Conservation (phyloP, 1,140 invertebrate genomes). For the Parasteatoda tepidariorum region DNA sequence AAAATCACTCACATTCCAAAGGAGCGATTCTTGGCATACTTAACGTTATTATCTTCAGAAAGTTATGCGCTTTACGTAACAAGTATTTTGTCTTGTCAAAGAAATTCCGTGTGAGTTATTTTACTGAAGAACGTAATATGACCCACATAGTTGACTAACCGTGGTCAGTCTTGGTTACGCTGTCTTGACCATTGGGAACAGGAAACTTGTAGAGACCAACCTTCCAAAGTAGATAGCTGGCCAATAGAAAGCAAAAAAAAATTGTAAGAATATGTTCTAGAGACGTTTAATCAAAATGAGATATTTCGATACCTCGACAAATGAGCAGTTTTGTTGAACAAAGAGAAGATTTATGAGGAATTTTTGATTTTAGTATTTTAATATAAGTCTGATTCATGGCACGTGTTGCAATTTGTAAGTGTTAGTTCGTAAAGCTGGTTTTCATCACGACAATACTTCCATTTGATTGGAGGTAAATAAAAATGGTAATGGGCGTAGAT, state of each 20-base stretch:
- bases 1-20: background rate
- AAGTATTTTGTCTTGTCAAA: background rate
- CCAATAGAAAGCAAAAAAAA: conserved; percentile 29
- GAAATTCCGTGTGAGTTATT: conserved; percentile 12
- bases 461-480: no score
- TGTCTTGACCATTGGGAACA: conserved; percentile 37
- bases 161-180: conserved; percentile 30
- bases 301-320: conserved; percentile 4
- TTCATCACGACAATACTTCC: no score
- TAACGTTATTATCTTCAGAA: background rate
- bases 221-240: background rate
- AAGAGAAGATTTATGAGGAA: background rate
- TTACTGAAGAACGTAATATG: background rate
- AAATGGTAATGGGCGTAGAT: no score
- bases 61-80: background rate
- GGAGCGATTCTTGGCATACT: background rate
- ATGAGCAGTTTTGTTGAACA: conserved; percentile 5
- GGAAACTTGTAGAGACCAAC: background rate
- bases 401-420: conserved; percentile 4
- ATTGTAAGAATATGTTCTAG: no score
- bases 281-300: background rate
- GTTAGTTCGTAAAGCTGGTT: background rate
- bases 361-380: background rate
- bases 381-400: background rate
- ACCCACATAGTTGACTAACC: conserved; percentile 37